Conservation (phyloP, 2,113 vertebrate species). For the Psilopsiagon aymara region DNA sequence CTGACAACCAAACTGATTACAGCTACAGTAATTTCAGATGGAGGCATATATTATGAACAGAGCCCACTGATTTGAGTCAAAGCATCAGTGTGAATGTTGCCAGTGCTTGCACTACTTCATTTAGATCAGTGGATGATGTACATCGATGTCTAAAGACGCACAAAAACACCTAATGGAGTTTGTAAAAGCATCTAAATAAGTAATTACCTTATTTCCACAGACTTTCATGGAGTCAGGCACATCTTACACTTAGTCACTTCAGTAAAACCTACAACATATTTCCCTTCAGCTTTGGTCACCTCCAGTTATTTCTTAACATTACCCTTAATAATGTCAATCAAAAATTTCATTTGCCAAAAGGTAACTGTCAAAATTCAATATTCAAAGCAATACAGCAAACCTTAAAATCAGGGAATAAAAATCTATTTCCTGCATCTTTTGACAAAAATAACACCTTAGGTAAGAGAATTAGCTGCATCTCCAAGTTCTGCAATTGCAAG, state of each 20-base stretch:
- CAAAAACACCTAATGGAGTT: background rate
- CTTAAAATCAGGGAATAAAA: background rate
- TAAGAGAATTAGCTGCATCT: background rate
- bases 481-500: background rate
- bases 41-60: background rate
- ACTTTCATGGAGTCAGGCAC: background rate
- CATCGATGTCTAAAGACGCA: background rate
- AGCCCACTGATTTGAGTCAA: background rate
- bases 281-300: background rate
- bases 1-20: constrained; percentile 54
- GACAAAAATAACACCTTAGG: background rate
- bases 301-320: background rate
- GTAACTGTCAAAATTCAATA: background rate
- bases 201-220: background rate
- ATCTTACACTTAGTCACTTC: background rate
- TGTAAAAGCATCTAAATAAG: background rate
- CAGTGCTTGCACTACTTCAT: background rate
- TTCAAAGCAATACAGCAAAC: background rate
- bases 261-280: background rate
- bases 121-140: background rate
- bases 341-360: background rate
- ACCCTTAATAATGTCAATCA: background rate
- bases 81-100: background rate
- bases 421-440: background rate
- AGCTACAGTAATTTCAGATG: background rate